Evolutionary conservation across 2,888 invertebrate genomes (phyloP).

Genomic region (Synergus japonicus): DNA sequence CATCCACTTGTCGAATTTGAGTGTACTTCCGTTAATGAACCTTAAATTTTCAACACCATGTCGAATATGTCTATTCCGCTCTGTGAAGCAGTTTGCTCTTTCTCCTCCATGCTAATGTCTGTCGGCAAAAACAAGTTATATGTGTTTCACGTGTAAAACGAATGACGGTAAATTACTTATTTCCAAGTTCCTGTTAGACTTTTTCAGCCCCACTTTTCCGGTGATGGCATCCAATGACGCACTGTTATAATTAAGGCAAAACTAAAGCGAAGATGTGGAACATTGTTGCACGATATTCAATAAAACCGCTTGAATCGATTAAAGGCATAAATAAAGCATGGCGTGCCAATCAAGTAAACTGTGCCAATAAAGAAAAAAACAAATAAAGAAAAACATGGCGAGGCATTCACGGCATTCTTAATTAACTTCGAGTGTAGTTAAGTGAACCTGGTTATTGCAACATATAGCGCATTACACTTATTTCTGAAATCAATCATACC

Average conservation of each 20-base stretch:
- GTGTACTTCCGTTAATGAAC: not conserved
- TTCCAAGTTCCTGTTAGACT: constrained; percentile 24
- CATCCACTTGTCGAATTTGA: not conserved
- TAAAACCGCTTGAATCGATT: constrained; percentile 21
- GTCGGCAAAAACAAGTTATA: constrained; percentile 21
- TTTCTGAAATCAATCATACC: constrained; percentile 5
- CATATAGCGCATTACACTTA: constrained; percentile 1
- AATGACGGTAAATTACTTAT: constrained; percentile 34
- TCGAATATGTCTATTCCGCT: not conserved
- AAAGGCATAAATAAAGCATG: constrained; percentile 1
- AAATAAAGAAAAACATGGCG: not conserved
- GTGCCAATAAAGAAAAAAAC: not conserved
- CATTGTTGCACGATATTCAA: constrained; percentile 30
- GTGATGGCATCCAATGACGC: constrained; percentile 24
- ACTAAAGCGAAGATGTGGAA: not conserved
- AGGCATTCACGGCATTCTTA: constrained; percentile 11
- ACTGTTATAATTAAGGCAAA: constrained; percentile 3
- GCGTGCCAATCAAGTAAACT: constrained; percentile 11
- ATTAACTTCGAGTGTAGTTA: constrained; percentile 13
- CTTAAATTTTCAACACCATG: not conserved
- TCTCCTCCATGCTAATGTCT: constrained; percentile 21
- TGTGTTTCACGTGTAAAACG: constrained; percentile 22
- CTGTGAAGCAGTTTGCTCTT: not conserved
- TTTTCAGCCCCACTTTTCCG: constrained; percentile 11
- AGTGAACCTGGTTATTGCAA: constrained; percentile 24